These are phyloP conservation scores for Temnothorax unifasciatus DNA, from an alignment of 2,888 invertebrate genomes.

Conservation along the genomic window DNA sequence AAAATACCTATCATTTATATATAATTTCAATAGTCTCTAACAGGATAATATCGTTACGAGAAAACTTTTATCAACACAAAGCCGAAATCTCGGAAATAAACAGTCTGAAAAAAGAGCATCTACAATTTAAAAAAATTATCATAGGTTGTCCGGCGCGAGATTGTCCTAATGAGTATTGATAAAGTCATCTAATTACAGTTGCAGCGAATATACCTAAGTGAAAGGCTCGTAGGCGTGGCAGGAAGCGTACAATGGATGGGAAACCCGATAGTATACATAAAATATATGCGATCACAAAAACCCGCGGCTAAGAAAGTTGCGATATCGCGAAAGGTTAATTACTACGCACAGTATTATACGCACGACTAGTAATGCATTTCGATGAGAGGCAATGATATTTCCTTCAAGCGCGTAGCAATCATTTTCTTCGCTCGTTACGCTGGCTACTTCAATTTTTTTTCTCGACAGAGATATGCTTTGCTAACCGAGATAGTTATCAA, in stretches of 20 bases:
- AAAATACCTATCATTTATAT: background rate
- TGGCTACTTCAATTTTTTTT: constrained; percentile 9
- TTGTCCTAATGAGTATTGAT: constrained; percentile 63
- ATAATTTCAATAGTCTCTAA: constrained; percentile 4
- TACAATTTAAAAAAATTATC: background rate
- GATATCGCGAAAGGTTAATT: constrained; percentile 72
- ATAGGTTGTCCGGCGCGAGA: background rate
- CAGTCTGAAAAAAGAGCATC: background rate
- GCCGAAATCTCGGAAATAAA: background rate
- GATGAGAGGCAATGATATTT: constrained; percentile 67
- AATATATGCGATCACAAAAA: constrained; percentile 70
- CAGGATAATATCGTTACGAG: background rate
- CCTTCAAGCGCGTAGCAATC: constrained; percentile 48
- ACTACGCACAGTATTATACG: constrained; percentile 65
- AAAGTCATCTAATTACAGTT: constrained; percentile 71
- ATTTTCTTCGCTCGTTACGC: constrained; percentile 29
- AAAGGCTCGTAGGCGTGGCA: constrained; percentile 74
- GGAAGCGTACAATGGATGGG: constrained; percentile 74
- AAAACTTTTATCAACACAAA: background rate
- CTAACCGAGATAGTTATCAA: constrained; percentile 25
- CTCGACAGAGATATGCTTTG: constrained; percentile 9
- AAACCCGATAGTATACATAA: constrained; percentile 71
- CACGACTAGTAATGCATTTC: constrained; percentile 59
- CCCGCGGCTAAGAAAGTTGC: constrained; percentile 70
- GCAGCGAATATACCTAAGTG: constrained; percentile 63